Evolutionary conservation across 2,888 invertebrate species (phyloP).

Genomic region (Eustalomyia histrio): DNA sequence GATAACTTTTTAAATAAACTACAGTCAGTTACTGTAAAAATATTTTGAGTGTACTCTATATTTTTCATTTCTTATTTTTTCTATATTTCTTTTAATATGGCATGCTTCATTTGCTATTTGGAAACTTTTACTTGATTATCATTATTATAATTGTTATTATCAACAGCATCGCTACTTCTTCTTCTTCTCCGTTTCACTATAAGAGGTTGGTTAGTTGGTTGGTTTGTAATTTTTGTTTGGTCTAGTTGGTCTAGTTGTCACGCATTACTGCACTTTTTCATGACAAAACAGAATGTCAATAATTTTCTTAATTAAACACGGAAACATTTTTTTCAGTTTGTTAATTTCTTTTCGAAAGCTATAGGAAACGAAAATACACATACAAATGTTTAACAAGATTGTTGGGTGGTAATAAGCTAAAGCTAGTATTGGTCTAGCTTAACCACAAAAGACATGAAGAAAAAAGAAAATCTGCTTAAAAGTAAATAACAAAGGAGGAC

Average conservation of each 20-base stretch:
- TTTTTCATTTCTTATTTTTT: slow-evolving; percentile 4
- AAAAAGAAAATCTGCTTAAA: background rate
- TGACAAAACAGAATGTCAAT: slow-evolving; percentile 64
- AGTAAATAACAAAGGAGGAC: background rate
- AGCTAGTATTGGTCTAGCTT: background rate
- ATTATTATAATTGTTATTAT: slow-evolving; percentile 42
- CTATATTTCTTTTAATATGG: slow-evolving; percentile 19
- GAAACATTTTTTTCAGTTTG: slow-evolving; percentile 47
- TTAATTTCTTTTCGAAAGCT: slow-evolving; percentile 12
- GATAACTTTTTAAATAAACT: no score
- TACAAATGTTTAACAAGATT: slow-evolving; percentile 8
- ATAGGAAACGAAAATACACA: slow-evolving; percentile 21
- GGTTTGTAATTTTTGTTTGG: slow-evolving; percentile 13
- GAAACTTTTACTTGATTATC: slow-evolving; percentile 63
- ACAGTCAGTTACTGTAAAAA: no score
- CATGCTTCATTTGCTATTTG: slow-evolving; percentile 63
- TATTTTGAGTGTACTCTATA: no score
- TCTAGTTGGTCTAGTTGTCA: slow-evolving; percentile 55
- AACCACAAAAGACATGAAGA: slow-evolving; percentile 1
- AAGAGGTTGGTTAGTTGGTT: slow-evolving; percentile 1
- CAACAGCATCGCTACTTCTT: slow-evolving; percentile 29
- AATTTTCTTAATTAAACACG: slow-evolving; percentile 63
- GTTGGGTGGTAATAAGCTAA: background rate
- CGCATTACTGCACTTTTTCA: slow-evolving; percentile 59
- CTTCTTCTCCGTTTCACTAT: slow-evolving; percentile 13